Percentiles rank a stretch among this genome's conserved stretches.
Evolutionary conservation across 2,888 invertebrate genomes (phyloP).

Genomic region (Ophraella communa): DNA sequence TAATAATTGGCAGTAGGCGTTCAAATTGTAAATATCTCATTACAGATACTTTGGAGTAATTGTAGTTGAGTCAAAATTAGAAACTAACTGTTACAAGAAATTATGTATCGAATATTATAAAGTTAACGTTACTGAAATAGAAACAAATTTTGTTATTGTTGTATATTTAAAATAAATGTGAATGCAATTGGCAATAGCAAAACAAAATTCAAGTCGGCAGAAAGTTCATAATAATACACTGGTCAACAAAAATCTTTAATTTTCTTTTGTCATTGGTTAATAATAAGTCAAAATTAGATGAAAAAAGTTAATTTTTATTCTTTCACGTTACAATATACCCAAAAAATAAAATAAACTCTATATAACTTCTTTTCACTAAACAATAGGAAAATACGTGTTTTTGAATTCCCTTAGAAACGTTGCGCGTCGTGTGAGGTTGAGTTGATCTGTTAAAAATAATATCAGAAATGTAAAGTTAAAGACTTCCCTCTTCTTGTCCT

Average conservation of each 20-base stretch:
- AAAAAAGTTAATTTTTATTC: too few species aligned
- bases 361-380: background rate
- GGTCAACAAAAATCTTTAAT: too few species aligned
- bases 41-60: background rate
- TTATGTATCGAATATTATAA: background rate
- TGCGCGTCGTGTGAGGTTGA: slow-evolving; percentile 6
- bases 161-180: too few species aligned
- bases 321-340: too few species aligned
- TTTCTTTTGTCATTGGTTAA: too few species aligned
- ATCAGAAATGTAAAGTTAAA: slow-evolving; percentile 4
- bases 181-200: too few species aligned
- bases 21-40: slow-evolving; percentile 4
- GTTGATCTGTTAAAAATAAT: slow-evolving; percentile 9
- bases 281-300: too few species aligned
- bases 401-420: background rate
- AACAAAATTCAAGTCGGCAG: too few species aligned
- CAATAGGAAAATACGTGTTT: background rate
- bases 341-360: too few species aligned
- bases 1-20: background rate
- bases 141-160: background rate
- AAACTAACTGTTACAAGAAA: background rate
- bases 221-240: too few species aligned
- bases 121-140: background rate
- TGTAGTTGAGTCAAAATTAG: background rate
- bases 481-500: background rate